Evolutionary conservation across 2,113 vertebrate species (phyloP).

Genomic region (Castor canadensis): DNA sequence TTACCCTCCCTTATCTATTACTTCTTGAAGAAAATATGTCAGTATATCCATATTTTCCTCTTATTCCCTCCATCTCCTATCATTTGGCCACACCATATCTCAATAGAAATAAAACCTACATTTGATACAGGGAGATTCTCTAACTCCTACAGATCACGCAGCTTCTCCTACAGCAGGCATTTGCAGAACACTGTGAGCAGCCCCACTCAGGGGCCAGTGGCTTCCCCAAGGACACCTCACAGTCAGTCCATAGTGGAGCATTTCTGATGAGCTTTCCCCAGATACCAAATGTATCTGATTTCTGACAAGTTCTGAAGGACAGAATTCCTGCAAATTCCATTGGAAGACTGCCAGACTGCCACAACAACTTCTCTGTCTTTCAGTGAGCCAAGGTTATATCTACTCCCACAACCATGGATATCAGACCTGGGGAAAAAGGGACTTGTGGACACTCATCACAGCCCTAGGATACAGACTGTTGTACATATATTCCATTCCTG

Average conservation of each 20-base stretch:
- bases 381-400: neutral
- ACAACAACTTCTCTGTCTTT: neutral
- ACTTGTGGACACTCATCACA: neutral
- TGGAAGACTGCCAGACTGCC: neutral
- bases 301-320: neutral
- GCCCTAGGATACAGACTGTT: neutral
- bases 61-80: neutral
- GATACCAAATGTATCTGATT: neutral
- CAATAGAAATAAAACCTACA: neutral
- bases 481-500: neutral
- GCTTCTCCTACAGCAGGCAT: neutral
- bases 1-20: neutral
- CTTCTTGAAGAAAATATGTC: neutral
- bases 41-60: neutral
- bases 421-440: neutral
- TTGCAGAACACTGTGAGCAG: neutral
- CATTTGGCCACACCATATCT: neutral
- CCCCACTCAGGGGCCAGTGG: neutral
- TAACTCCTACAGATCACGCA: neutral
- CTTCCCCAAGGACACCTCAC: neutral
- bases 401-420: neutral
- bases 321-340: neutral
- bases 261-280: neutral
- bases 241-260: neutral
- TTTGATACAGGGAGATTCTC: neutral